phyloP scores from a whole-genome alignment of 1,140 invertebrate genomes.

The fruit fly (Drosophila melanogaster) region DNA sequence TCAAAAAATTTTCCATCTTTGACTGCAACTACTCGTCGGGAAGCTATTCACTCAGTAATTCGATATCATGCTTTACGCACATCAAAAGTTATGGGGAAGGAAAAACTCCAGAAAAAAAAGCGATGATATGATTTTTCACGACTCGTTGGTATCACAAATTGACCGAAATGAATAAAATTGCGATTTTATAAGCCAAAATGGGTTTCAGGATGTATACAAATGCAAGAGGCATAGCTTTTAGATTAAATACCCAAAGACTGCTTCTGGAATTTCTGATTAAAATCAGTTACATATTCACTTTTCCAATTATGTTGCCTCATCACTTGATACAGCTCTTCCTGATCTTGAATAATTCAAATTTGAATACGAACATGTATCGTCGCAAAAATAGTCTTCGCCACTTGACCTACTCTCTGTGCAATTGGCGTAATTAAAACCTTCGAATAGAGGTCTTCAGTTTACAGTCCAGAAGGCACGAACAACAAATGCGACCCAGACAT shows the following conservation, averaged over 20 bases:
- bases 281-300: too few relatives aligned
- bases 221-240: background rate
- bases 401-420: conserved; percentile 67
- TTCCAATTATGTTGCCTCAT: background rate
- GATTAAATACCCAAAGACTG: too few relatives aligned
- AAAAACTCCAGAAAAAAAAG: background rate
- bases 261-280: too few relatives aligned
- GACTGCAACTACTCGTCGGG: conserved; percentile 6
- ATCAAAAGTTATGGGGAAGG: conserved; percentile 26
- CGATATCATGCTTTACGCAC: conserved; percentile 35
- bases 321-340: conserved; percentile 17
- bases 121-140: conserved; percentile 63
- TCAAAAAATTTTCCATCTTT: conserved; percentile 21
- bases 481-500: conserved; percentile 48
- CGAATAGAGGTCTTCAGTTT: conserved; percentile 57
- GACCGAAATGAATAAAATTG: conserved; percentile 24
- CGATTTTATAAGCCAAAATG: conserved; percentile 17
- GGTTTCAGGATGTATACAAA: background rate
- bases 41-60: conserved; percentile 24
- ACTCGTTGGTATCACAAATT: conserved; percentile 63
- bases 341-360: conserved; percentile 42
- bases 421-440: conserved; percentile 76
- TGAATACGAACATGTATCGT: conserved; percentile 22
- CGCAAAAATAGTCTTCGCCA: conserved; percentile 40
- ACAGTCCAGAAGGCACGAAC: conserved; percentile 78